phyloP scores from a whole-genome alignment of 1,140 invertebrate genomes.

The Oscheius sp. region DNA sequence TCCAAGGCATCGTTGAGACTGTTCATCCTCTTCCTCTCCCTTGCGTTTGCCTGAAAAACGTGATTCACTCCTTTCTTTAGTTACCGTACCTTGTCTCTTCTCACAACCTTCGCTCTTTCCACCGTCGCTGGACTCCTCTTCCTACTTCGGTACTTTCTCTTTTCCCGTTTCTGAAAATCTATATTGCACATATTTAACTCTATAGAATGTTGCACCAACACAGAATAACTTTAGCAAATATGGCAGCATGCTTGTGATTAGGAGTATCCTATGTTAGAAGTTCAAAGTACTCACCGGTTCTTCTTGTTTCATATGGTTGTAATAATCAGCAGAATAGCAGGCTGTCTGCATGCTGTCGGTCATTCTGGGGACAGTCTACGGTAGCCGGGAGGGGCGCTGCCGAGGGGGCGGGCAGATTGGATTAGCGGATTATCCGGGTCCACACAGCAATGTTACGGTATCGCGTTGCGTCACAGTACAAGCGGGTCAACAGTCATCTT shows the following conservation, averaged over 20 bases:
- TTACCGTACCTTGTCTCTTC: conserved; percentile 27
- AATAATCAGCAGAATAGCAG: too few species aligned
- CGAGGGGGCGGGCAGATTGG: not conserved
- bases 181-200: too few species aligned
- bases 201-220: too few species aligned
- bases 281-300: too few species aligned
- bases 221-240: too few species aligned
- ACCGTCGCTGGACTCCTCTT: conserved; percentile 29
- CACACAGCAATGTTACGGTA: not conserved
- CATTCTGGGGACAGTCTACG: too few species aligned
- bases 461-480: not conserved
- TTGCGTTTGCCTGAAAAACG: conserved; percentile 29
- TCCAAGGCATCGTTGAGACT: conserved; percentile 36
- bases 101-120: conserved; percentile 23
- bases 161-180: conserved; percentile 23
- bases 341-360: too few species aligned
- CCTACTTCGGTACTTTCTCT: conserved; percentile 28
- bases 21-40: conserved; percentile 33
- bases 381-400: too few species aligned
- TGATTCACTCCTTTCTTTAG: not conserved
- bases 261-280: too few species aligned
- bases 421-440: not conserved
- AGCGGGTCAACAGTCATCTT: conserved; percentile 1
- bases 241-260: too few species aligned
- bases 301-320: too few species aligned